Conservation (phyloP, 2,113 vertebrate genomes). For the Zootoca vivipara region DNA sequence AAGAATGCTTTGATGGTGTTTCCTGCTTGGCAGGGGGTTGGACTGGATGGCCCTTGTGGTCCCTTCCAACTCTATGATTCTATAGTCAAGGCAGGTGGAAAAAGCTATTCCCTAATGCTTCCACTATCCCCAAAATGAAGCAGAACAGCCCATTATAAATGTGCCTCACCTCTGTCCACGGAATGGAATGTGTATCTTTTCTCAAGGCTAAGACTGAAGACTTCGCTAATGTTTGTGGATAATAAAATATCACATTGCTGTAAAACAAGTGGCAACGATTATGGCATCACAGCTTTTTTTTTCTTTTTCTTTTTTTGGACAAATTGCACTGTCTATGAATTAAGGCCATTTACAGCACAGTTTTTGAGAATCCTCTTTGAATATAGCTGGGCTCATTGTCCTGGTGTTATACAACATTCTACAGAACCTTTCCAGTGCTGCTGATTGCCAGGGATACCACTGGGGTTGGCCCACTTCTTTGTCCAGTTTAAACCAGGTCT, state of each 20-base stretch:
- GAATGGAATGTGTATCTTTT: neutral
- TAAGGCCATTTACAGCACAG: neutral
- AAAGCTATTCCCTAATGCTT: no score
- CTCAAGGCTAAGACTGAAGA: neutral
- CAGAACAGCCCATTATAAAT: slow-evolving; percentile 9
- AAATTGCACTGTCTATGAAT: neutral
- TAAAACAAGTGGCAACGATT: neutral
- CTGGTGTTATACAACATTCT: neutral
- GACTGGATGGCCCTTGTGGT: no score
- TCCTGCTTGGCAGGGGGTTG: no score
- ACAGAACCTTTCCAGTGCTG: neutral
- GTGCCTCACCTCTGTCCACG: slow-evolving; percentile 11
- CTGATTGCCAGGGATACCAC: neutral
- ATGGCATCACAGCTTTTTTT: neutral
- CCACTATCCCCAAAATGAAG: neutral
- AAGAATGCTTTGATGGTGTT: no score
- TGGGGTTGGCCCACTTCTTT: neutral
- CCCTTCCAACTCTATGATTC: no score
- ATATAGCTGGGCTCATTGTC: neutral
- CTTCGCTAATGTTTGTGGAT: neutral
- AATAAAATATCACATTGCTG: neutral
- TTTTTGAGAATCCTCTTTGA: neutral
- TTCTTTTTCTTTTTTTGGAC: neutral
- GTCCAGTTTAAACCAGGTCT: neutral
- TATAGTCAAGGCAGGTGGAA: no score